Evolutionary conservation across 2,797 vertebrate genomes (phyloP).

Genomic region (Enteromius mattozi): DNA sequence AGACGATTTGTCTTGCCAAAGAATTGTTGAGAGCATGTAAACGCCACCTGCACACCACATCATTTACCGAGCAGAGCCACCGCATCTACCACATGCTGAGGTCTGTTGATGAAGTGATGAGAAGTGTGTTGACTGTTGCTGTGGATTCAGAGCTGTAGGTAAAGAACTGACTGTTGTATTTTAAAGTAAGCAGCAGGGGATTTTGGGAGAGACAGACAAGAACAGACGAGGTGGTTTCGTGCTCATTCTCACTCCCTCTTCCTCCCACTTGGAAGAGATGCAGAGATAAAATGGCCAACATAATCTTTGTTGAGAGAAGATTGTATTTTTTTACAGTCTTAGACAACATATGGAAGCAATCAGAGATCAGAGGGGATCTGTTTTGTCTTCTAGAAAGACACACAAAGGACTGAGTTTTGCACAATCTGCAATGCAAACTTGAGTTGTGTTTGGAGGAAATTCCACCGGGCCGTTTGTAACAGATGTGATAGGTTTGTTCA

Average conservation of each 20-base stretch:
- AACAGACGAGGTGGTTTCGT: constrained; percentile 62
- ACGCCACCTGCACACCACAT: background rate
- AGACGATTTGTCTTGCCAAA: no score
- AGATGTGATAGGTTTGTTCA: constrained; percentile 42
- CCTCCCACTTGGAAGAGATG: constrained; percentile 52
- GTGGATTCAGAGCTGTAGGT: constrained; percentile 39
- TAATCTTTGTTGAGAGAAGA: constrained; percentile 30
- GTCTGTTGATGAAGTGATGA: background rate
- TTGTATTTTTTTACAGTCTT: constrained; percentile 1
- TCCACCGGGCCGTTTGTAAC: constrained; percentile 21
- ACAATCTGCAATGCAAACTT: background rate
- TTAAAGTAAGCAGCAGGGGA: constrained; percentile 61
- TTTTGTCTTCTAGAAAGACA: constrained; percentile 26
- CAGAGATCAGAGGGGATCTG: constrained; percentile 53
- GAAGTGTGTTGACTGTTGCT: constrained; percentile 51
- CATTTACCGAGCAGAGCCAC: constrained; percentile 5
- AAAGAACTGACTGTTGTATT: background rate
- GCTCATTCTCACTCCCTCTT: constrained; percentile 32
- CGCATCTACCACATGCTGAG: no score
- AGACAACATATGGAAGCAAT: constrained; percentile 63
- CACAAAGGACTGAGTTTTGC: constrained; percentile 18
- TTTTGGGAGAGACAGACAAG: constrained; percentile 64
- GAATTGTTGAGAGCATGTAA: no score
- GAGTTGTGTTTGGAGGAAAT: constrained; percentile 25
- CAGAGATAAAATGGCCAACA: constrained; percentile 36